Conservation (phyloP, 2,113 vertebrate species). For the Motacilla tschutschensis region DNA sequence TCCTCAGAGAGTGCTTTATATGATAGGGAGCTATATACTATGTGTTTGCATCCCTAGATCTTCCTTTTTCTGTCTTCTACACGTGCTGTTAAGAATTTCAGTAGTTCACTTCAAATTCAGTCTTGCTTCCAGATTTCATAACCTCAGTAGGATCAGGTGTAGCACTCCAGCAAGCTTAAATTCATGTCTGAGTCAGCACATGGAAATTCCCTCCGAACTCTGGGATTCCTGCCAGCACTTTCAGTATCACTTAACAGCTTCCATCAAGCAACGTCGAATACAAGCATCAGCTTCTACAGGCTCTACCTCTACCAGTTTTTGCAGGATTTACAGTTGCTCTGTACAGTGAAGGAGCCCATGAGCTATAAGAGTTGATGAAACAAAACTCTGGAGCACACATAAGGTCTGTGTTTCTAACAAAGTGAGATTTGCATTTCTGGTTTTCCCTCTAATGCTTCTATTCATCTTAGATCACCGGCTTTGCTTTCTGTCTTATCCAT, state of each 20-base stretch:
- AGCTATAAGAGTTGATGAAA: slow-evolving; percentile 16
- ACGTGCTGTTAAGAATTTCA: neutral
- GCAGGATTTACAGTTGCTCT: neutral
- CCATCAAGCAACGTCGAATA: slow-evolving; percentile 7
- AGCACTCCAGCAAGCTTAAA: neutral
- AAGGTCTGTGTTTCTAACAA: slow-evolving; percentile 12
- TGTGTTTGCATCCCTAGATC: neutral
- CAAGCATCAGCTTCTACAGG: slow-evolving; percentile 5
- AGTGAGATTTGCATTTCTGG: slow-evolving; percentile 31
- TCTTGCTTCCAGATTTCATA: neutral
- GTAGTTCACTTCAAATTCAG: neutral
- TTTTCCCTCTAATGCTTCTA: slow-evolving; percentile 35
- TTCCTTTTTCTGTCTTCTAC: neutral
- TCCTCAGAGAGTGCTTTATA: neutral
- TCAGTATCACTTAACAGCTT: slow-evolving; percentile 46
- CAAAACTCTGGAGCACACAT: slow-evolving; percentile 2
- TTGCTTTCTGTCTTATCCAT: slow-evolving; percentile 52
- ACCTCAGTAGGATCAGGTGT: slow-evolving; percentile 11
- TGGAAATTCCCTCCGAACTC: slow-evolving; percentile 30
- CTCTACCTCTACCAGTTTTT: neutral
- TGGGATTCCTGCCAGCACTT: slow-evolving; percentile 49
- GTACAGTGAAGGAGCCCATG: neutral
- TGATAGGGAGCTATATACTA: neutral
- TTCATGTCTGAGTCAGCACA: slow-evolving; percentile 52
- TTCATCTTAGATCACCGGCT: neutral